Conservation (phyloP, 2,888 invertebrate species). For the Pyrrhia umbra region DNA sequence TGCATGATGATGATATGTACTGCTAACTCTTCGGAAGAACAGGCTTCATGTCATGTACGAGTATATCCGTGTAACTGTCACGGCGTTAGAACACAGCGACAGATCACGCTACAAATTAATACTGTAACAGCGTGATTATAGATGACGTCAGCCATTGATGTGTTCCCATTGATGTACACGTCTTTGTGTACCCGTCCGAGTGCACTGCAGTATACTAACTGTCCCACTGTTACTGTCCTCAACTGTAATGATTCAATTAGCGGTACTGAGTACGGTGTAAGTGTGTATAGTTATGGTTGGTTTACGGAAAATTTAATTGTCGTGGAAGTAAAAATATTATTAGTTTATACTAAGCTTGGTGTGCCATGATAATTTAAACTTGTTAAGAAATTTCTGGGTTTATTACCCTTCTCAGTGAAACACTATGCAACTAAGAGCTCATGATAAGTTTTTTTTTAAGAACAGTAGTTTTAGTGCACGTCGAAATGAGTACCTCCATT, state of each 20-base stretch:
- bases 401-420: not conserved
- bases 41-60: not conserved
- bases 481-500: not conserved
- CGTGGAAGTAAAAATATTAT: not conserved
- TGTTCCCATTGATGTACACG: conserved; percentile 17
- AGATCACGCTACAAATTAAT: conserved; percentile 15
- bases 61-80: conserved; percentile 5
- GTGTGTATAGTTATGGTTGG: not conserved
- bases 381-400: not conserved
- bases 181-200: conserved; percentile 24
- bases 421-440: not conserved
- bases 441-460: not conserved
- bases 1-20: no score
- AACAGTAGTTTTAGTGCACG: not conserved
- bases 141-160: conserved; percentile 22
- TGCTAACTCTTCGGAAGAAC: not conserved
- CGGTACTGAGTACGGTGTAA: not conserved
- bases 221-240: conserved; percentile 11
- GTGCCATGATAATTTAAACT: not conserved
- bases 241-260: conserved; percentile 26
- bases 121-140: conserved; percentile 30
- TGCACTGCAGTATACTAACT: conserved; percentile 4
- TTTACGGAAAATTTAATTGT: not conserved
- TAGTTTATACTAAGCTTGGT: no score
- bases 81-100: not conserved